Conservation (phyloP, 2,797 vertebrate genomes). For the Gallinago stenura region DNA sequence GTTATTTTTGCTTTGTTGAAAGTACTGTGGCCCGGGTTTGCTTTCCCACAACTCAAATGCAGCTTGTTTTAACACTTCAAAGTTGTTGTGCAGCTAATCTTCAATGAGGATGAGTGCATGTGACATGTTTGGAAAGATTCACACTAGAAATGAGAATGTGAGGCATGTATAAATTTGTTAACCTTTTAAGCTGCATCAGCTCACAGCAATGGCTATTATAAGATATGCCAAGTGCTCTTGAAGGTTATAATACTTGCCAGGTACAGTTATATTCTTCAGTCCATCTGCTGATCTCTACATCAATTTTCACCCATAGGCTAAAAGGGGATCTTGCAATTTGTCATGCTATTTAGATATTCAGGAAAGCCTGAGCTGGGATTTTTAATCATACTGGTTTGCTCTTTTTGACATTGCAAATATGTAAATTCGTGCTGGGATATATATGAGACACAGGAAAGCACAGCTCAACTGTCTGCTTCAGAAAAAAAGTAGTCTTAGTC, state of each 20-base stretch:
- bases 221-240: conserved; percentile 14
- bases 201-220: conserved; percentile 1
- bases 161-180: conserved; percentile 41
- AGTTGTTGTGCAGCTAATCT: conserved; percentile 19
- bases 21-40: background rate
- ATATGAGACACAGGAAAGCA: background rate
- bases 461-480: background rate
- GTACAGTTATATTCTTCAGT: conserved; percentile 8
- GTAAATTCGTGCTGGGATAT: background rate
- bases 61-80: conserved; percentile 20
- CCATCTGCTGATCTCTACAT: conserved; percentile 36
- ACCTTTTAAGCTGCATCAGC: conserved; percentile 5
- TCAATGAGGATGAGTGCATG: background rate
- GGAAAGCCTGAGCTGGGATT: background rate
- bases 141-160: background rate
- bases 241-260: conserved; percentile 39
- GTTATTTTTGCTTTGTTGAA: background rate
- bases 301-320: background rate
- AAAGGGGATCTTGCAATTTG: background rate
- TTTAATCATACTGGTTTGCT: background rate
- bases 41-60: background rate
- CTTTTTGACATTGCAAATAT: background rate
- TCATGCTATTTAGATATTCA: background rate
- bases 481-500: background rate
- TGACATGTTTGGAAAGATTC: background rate